These are phyloP conservation scores for Tyto alba DNA, from an alignment of 2,113 vertebrate species.

Conservation along the genomic window DNA sequence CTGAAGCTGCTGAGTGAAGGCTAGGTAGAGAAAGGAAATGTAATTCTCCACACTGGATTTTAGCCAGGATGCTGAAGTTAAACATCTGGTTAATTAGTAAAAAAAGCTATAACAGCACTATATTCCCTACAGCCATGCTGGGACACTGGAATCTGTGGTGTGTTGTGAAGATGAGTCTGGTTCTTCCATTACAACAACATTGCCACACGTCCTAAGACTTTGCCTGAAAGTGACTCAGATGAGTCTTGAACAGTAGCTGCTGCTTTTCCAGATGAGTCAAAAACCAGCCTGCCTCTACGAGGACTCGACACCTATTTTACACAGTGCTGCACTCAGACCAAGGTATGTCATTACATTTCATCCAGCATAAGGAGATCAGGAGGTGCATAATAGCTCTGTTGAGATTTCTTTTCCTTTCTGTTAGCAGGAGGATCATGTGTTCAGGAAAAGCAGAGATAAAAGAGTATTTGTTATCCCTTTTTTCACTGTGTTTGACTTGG, in stretches of 20 bases:
- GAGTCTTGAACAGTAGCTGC: neutral
- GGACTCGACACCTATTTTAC: fast-evolving
- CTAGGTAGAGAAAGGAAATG: neutral
- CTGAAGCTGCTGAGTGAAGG: neutral
- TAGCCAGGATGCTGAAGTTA: neutral
- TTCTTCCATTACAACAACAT: neutral
- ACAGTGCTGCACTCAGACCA: neutral
- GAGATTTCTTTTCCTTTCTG: neutral
- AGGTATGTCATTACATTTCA: neutral
- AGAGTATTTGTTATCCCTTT: neutral
- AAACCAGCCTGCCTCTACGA: neutral
- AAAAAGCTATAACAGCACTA: neutral
- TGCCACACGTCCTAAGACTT: neutral
- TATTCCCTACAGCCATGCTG: neutral
- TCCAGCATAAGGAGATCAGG: neutral
- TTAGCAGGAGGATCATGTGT: neutral
- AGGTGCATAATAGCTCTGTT: neutral
- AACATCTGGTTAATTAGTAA: neutral
- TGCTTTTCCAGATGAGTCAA: neutral
- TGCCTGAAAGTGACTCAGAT: neutral
- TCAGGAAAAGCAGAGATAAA: neutral
- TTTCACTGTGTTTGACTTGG: neutral
- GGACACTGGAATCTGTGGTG: neutral
- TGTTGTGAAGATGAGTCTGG: neutral
- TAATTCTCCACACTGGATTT: neutral